Conservation (phyloP, 2,113 vertebrate genomes). For the Oenanthe melanoleuca region DNA sequence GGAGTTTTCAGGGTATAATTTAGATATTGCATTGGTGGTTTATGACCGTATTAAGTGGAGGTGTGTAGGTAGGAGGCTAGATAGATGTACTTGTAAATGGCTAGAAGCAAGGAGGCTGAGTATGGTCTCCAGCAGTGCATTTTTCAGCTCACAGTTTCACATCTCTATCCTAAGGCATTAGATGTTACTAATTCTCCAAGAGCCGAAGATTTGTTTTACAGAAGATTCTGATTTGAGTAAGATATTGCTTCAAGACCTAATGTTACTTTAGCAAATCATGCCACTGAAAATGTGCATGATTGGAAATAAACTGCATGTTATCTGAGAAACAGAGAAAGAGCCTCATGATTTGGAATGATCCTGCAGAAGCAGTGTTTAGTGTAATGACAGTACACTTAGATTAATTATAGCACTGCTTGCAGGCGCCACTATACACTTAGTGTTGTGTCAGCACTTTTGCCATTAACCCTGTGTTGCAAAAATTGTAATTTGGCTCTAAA, state of each 20-base stretch:
- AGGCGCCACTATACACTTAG: slow-evolving; percentile 57
- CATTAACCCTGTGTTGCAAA: slow-evolving; percentile 62
- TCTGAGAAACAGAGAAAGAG: slow-evolving; percentile 41
- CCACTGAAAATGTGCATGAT: slow-evolving; percentile 44
- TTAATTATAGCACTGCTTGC: slow-evolving; percentile 74
- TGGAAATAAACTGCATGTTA: slow-evolving; percentile 73
- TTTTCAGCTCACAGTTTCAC: slow-evolving; percentile 78
- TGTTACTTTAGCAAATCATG: slow-evolving; percentile 69
- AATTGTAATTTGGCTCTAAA: slow-evolving; percentile 36
- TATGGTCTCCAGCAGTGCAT: slow-evolving; percentile 58
- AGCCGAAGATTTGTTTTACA: slow-evolving; percentile 77
- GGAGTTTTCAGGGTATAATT: slow-evolving; percentile 74
- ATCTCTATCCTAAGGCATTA: slow-evolving; percentile 73
- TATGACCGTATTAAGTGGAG: slow-evolving; percentile 71
- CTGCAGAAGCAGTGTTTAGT: slow-evolving; percentile 72
- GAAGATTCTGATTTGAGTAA: slow-evolving; percentile 80
- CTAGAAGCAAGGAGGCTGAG: slow-evolving; percentile 60
- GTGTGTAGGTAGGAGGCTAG: slow-evolving; percentile 67
- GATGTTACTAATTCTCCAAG: slow-evolving; percentile 77
- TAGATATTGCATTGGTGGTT: slow-evolving; percentile 64
- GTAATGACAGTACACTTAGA: slow-evolving; percentile 76
- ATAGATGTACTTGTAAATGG: slow-evolving; percentile 68
- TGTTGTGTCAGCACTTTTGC: slow-evolving; percentile 62
- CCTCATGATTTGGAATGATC: slow-evolving; percentile 65
- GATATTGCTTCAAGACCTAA: slow-evolving; percentile 72